Percentiles rank a stretch among this genome's conserved stretches.
Evolutionary conservation across 2,888 invertebrate species (phyloP).

Genomic region (Sinelater perroti): DNA sequence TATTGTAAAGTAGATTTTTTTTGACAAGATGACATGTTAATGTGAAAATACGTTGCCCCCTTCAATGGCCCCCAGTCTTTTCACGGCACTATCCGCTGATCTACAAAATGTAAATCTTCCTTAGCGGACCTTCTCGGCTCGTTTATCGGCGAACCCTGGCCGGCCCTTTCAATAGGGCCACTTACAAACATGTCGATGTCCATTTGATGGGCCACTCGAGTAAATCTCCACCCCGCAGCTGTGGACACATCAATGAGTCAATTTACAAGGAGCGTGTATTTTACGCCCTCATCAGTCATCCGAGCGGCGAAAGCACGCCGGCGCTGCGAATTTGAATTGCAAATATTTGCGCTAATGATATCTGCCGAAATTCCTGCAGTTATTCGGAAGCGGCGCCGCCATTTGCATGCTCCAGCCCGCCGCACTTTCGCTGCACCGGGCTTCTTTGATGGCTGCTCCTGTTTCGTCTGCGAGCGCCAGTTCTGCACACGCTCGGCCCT

Average conservation of each 20-base stretch:
- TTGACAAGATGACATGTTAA: too few relatives aligned
- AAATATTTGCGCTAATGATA: constrained; percentile 28
- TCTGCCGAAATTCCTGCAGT: constrained; percentile 7
- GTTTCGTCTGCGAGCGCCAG: neutral
- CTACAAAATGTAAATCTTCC: too few relatives aligned
- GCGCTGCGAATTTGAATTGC: constrained; percentile 32
- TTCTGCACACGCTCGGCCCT: neutral
- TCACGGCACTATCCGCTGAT: too few relatives aligned
- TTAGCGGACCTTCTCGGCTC: too few relatives aligned
- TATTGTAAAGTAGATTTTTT: too few relatives aligned
- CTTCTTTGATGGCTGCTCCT: neutral
- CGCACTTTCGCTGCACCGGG: too few relatives aligned
- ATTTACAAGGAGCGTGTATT: constrained; percentile 33
- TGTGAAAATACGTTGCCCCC: too few relatives aligned
- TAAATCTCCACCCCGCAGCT: constrained; percentile 28
- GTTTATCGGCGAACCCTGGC: constrained; percentile 17
- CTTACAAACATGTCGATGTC: constrained; percentile 33
- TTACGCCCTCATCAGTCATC: constrained; percentile 34
- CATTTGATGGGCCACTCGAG: constrained; percentile 28
- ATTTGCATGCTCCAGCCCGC: neutral
- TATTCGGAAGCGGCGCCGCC: too few relatives aligned
- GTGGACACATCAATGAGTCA: constrained; percentile 32
- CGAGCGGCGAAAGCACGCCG: constrained; percentile 7
- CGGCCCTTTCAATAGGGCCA: constrained; percentile 22
- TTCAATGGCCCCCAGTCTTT: too few relatives aligned